Evolutionary conservation across 2,113 vertebrate species (phyloP).

Genomic region (Brienomyrus longianalis): DNA sequence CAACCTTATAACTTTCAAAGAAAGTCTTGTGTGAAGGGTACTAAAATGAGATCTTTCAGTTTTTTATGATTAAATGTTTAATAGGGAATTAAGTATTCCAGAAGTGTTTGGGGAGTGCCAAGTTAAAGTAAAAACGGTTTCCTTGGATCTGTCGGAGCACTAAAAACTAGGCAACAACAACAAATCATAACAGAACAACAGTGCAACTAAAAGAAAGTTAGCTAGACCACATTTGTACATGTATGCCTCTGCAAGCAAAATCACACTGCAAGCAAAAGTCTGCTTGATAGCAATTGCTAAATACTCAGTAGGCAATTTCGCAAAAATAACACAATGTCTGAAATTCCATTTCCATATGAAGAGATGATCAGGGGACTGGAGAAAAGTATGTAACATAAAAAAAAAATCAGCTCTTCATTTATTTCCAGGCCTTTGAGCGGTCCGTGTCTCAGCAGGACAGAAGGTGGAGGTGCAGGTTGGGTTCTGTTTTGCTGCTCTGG

Average conservation of each 20-base stretch:
- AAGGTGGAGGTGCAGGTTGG: background rate
- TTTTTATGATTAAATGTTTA: background rate
- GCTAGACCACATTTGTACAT: background rate
- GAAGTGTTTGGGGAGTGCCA: background rate
- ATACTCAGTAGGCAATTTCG: slow-evolving; percentile 11
- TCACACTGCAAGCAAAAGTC: background rate
- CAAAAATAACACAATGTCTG: background rate
- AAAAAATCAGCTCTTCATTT: background rate
- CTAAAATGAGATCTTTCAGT: background rate
- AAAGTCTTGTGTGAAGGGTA: background rate
- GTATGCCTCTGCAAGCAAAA: background rate
- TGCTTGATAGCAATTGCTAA: background rate
- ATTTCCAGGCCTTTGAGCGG: background rate
- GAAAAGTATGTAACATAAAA: background rate
- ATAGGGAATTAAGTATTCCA: background rate
- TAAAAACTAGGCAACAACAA: background rate
- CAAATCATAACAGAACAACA: background rate
- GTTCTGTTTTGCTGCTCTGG: background rate
- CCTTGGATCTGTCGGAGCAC: background rate
- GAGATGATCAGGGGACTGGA: slow-evolving; percentile 49
- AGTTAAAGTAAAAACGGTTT: background rate
- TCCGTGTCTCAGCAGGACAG: background rate
- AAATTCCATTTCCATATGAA: slow-evolving; percentile 31
- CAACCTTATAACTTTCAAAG: background rate
- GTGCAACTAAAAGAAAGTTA: background rate